Percentiles rank a stretch among this genome's conserved stretches.
Conservation (phyloP, 1,140 invertebrate species). For the Aphelenchoides besseyi region DNA sequence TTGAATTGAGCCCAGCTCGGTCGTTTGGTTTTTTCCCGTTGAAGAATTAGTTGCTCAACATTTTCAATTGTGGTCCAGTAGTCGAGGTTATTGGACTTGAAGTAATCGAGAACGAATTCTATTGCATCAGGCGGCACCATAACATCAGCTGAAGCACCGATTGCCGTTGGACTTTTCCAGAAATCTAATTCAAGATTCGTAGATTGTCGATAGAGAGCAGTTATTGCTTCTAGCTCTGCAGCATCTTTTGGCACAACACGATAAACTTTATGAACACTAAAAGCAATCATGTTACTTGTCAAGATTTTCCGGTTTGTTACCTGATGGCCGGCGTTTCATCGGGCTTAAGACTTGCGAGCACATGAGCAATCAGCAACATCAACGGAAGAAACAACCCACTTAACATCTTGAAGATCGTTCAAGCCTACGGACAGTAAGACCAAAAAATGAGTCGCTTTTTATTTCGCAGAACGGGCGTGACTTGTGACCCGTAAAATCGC, state of each 20-base stretch:
- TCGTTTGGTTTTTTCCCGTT: conserved; percentile 46
- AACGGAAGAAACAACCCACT: neutral
- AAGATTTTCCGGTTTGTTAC: neutral
- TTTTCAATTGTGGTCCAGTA: conserved; percentile 73
- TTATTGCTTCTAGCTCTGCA: neutral
- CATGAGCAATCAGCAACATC: neutral
- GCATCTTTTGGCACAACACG: neutral
- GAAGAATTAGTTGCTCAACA: conserved; percentile 65
- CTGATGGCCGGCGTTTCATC: neutral
- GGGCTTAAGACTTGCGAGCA: neutral
- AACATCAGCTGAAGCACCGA: conserved; percentile 71
- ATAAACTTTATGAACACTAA: neutral
- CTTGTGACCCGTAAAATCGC: no score
- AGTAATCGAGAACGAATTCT: conserved; percentile 69
- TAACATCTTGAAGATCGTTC: conserved; percentile 11
- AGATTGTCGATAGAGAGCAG: conserved; percentile 2
- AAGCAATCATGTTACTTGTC: neutral
- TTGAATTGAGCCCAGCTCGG: conserved; percentile 4
- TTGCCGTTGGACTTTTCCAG: conserved; percentile 65
- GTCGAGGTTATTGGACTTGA: conserved; percentile 70
- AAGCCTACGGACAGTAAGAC: no score
- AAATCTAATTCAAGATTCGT: conserved; percentile 63
- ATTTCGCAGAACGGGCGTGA: no score
- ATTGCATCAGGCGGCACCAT: conserved; percentile 71
- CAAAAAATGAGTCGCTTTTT: no score